Evolutionary conservation across 2,113 vertebrate genomes (phyloP).

Genomic region (Ptilonorhynchus violaceus): DNA sequence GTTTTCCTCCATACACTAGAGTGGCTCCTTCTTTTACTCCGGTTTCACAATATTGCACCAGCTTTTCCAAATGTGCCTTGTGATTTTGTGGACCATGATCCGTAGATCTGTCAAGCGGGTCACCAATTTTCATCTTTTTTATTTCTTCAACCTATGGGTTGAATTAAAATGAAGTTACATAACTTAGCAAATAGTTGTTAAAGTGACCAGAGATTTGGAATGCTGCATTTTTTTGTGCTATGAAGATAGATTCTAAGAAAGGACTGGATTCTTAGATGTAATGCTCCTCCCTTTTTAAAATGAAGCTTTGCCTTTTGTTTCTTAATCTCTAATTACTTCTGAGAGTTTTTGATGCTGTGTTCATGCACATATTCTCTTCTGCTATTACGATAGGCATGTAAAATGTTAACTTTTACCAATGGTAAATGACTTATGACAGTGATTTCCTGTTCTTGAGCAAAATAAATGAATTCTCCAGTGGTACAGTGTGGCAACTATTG

Average conservation of each 20-base stretch:
- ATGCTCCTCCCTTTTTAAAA: neutral
- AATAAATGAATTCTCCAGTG: neutral
- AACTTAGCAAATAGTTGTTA: neutral
- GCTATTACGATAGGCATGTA: neutral
- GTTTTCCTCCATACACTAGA: constrained; percentile 77
- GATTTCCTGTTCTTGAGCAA: neutral
- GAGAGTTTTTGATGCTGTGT: neutral
- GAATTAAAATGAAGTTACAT: constrained; percentile 1
- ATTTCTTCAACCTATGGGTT: constrained; percentile 81
- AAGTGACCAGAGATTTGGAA: neutral
- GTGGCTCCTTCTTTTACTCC: constrained; percentile 84
- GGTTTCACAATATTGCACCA: constrained; percentile 80
- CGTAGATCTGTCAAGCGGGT: constrained; percentile 82
- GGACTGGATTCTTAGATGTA: neutral
- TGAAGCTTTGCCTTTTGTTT: neutral
- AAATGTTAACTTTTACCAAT: neutral
- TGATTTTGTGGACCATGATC: constrained; percentile 86
- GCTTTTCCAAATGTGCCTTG: constrained; percentile 82
- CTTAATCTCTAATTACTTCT: neutral
- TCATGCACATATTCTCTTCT: neutral
- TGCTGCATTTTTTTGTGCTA: neutral
- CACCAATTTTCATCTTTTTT: constrained; percentile 86
- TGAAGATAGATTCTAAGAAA: neutral
- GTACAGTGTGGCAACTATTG: neutral
- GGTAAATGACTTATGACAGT: neutral